A percentile compares a stretch with the other conserved stretches of the same genome.
phyloP scores from a whole-genome alignment of 2,797 vertebrate genomes.

The Lepus oiostolus region DNA sequence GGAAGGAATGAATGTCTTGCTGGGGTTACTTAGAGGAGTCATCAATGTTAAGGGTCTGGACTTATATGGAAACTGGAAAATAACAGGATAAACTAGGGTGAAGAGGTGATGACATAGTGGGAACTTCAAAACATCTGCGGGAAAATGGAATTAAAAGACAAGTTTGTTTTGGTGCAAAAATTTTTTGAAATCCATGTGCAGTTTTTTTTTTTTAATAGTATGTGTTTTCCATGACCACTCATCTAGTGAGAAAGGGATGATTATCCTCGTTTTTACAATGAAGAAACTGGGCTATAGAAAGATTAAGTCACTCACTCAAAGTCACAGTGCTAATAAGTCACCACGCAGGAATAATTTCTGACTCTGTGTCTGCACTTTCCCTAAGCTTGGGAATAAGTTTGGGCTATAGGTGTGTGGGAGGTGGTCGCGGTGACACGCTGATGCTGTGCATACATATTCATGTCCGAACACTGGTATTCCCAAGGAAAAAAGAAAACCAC shows the following conservation, averaged over 20 bases:
- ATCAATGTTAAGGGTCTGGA: not conserved
- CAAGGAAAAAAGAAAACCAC: conserved; percentile 62
- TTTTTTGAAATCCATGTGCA: too few relatives aligned
- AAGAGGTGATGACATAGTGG: not conserved
- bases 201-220: too few relatives aligned
- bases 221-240: too few relatives aligned
- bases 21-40: not conserved
- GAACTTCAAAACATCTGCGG: too few relatives aligned
- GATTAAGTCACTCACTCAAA: not conserved
- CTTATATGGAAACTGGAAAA: not conserved
- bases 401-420: not conserved
- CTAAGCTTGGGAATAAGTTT: not conserved
- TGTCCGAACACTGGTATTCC: conserved; percentile 40
- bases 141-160: not conserved
- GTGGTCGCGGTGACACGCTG: not conserved
- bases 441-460: conserved; percentile 48
- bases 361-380: not conserved
- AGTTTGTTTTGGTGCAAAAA: too few relatives aligned
- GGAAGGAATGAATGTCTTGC: not conserved
- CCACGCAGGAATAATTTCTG: not conserved
- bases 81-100: conserved; percentile 13
- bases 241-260: not conserved
- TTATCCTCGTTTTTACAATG: not conserved
- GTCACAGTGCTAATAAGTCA: not conserved
- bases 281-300: conserved; percentile 3